These are phyloP conservation scores for Aphelinus certus DNA, from an alignment of 1,140 invertebrate genomes.

Conservation along the genomic window DNA sequence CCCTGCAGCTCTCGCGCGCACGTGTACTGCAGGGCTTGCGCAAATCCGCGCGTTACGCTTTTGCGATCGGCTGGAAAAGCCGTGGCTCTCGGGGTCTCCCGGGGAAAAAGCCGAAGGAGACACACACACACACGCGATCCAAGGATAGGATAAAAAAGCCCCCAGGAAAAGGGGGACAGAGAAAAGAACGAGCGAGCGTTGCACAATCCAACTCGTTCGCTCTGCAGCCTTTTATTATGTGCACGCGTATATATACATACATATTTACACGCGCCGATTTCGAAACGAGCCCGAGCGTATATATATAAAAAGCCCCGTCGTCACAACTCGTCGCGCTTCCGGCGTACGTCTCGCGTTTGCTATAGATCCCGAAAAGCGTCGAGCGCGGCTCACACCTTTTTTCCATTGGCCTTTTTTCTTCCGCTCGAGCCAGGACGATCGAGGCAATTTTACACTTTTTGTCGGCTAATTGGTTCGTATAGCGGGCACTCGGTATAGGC, in stretches of 20 bases:
- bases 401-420: too few relatives aligned
- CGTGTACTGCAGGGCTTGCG: not conserved
- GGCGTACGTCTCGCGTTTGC: not conserved
- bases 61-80: too few relatives aligned
- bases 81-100: too few relatives aligned
- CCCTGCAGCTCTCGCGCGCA: too few relatives aligned
- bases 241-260: not conserved
- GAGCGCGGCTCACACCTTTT: too few relatives aligned
- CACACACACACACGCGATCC: not conserved
- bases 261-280: not conserved
- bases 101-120: constrained; percentile 1
- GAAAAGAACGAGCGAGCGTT: not conserved
- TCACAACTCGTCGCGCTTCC: constrained; percentile 7
- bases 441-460: too few relatives aligned
- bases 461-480: too few relatives aligned
- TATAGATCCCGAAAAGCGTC: too few relatives aligned
- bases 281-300: not conserved
- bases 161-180: constrained; percentile 9
- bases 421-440: too few relatives aligned
- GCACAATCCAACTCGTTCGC: constrained; percentile 3
- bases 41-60: not conserved
- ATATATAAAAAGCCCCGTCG: not conserved
- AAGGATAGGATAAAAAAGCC: not conserved
- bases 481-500: too few relatives aligned
- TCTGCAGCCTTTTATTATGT: not conserved